Base-by-base conservation (phyloP, 2,113 vertebrate genomes). In the Egretta garzetta region DNA sequence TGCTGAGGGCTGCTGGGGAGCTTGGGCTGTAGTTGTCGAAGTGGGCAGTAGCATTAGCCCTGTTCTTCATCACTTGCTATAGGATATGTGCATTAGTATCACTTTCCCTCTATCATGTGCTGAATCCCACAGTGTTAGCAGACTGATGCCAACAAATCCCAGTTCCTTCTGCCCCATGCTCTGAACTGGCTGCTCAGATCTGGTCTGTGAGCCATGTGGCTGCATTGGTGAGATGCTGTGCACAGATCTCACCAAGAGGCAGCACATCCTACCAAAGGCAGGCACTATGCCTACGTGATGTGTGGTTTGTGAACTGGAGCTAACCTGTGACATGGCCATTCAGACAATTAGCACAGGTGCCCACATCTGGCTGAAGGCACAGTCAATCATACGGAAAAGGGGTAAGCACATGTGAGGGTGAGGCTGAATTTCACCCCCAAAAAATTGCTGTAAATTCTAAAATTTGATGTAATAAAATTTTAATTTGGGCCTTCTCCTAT, bases 281-380 rank as follows among this genome's bases (percentile, higher is more conserved):
- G 53, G 6, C 8, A 2, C 27, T 23, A 1, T 49, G 9, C 4
- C 39, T 35, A 2, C 10, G 1, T 47, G n/a, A 32, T 5, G 4
- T 3, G 33, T 4, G 2, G 1, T 72, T 68, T 63, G 60, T 67
- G 28, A 74, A 15, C 12, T 28, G 32, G 18, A 86, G 30, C 15
- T 47, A 16, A 23, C 9, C 62, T 49, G 10, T 71, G 63, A 56
- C 43, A 12, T 45, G 28, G 19, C 32, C 45, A 8, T 28, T 70
- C 62, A 71, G 33, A 33, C 15, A 43, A 1, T 26, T 28, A 27
- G 62, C 24, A 43, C 37, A 81, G 58, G 3, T 72, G 32, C 55
- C 30, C 32, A 17, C 14, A 19, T 52, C 71, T 56, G 22, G 19
- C 53, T 60, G 39, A 62, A 74, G 24, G 9, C 39, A 9, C 26